Conservation (phyloP, 2,113 vertebrate species). For the Sorex araneus region DNA sequence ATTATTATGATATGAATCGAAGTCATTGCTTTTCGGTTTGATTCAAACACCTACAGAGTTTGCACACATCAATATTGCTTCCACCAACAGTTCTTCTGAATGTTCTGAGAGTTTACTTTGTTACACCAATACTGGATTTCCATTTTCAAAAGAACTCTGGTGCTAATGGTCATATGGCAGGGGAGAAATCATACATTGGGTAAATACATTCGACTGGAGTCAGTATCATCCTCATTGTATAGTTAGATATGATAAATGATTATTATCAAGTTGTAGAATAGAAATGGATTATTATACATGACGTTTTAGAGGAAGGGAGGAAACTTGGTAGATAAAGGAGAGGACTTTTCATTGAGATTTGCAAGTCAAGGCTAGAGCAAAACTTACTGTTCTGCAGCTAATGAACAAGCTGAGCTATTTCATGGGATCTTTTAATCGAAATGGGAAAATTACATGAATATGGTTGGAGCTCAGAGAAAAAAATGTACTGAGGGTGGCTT, state of each 20-base stretch:
- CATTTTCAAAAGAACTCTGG: conserved; percentile 50
- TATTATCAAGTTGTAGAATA: conserved; percentile 43
- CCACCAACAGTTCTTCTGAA: neutral
- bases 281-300: conserved; percentile 67
- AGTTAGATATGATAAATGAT: conserved; percentile 52
- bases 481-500: conserved; percentile 6
- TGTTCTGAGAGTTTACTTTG: conserved; percentile 29
- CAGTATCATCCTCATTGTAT: conserved; percentile 1
- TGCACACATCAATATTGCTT: conserved; percentile 12
- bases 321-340: conserved; percentile 49
- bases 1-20: conserved; percentile 8
- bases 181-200: neutral
- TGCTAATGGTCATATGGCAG: neutral
- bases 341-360: conserved; percentile 61
- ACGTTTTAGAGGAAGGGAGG: conserved; percentile 20
- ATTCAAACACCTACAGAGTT: conserved; percentile 33
- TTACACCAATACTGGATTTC: conserved; percentile 8
- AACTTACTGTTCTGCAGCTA: neutral
- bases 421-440: neutral
- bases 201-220: conserved; percentile 9
- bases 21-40: conserved; percentile 27
- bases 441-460: conserved; percentile 4
- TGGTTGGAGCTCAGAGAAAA: conserved; percentile 37
- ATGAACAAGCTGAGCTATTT: neutral
- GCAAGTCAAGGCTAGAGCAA: conserved; percentile 52